A percentile compares a stretch with the other conserved stretches of the same genome.
Conservation (phyloP, 2,888 invertebrate genomes). For the Orchesellides sinensis region DNA sequence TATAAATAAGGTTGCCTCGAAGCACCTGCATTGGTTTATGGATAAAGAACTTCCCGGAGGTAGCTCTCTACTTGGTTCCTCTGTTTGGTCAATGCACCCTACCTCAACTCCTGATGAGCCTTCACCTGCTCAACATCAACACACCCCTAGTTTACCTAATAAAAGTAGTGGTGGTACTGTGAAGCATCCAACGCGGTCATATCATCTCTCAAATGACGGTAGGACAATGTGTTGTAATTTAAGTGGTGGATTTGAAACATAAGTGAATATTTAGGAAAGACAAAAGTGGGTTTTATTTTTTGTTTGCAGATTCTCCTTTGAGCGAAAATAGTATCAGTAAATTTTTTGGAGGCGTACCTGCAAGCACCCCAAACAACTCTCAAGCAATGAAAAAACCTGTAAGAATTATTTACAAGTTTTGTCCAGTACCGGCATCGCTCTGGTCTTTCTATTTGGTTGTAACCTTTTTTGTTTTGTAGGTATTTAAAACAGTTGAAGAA, state of each 20-base stretch:
- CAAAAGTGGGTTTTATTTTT: no score
- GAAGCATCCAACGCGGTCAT: background rate
- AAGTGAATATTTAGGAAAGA: no score
- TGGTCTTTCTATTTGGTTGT: no score
- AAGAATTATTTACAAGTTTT: constrained; percentile 23
- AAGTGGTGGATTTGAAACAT: no score
- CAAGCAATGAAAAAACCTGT: constrained; percentile 37
- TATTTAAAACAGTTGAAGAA: constrained; percentile 73
- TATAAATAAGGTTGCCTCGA: constrained; percentile 73
- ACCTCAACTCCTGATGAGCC: constrained; percentile 53
- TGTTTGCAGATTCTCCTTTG: background rate
- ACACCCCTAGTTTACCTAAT: no score
- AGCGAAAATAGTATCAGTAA: constrained; percentile 53
- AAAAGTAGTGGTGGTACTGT: no score
- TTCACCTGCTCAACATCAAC: constrained; percentile 1
- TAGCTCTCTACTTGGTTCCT: constrained; percentile 73
- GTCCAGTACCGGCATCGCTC: no score
- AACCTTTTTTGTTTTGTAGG: constrained; percentile 61
- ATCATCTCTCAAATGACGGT: background rate
- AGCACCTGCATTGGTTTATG: constrained; percentile 73
- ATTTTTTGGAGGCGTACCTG: constrained; percentile 38
- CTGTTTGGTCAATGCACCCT: constrained; percentile 75
- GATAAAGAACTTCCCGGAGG: constrained; percentile 73
- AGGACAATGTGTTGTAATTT: constrained; percentile 11
- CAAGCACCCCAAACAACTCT: constrained; percentile 43